Base-by-base conservation (phyloP, 2,888 invertebrate genomes). In the Patella caerulea region DNA sequence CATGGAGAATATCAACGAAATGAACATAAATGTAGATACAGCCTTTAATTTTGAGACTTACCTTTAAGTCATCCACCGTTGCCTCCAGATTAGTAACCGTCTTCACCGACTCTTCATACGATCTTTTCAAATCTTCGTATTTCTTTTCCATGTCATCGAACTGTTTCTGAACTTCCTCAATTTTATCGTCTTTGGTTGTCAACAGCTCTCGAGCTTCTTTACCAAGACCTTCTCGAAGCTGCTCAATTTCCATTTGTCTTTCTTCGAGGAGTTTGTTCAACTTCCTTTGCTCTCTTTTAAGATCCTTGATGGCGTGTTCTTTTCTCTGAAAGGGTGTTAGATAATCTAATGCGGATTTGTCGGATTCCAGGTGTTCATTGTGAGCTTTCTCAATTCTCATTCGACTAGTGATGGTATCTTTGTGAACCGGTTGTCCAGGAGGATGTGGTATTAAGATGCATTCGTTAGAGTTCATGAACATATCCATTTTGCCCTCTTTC, bases 281-380 rank as follows among this genome's bases (percentile, higher is more conserved):
- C 19, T 65, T 65, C 24, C 4, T 54, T 45, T 65, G 19, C 73
- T 87, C 84, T 9, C 79, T 77, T 76, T 82, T 86, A 34, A 87
- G 72, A 34, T 86, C 84, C 59, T 81, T 83, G 15, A 88, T 78
- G 19, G 84, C 71, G 19, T 83, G 83, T 19, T 87, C 88, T 73
- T 86, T 88, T 54, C 87, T 81, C 78, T 88, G 88, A 65, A 84
- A 84, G 4, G 88, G 88, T 4, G 88, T 88, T 76, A 85, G 74
- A 78, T 88, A 88, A 9, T 81, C 81, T 14, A 65, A 24, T 4
- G 65, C 12, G 3, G 65, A 65, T 15, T 65, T 65, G 19, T 65
- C 65, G 15, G 65, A 24, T 15, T 65, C 65, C 24, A 65, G 12
- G 65, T 65, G 65, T 65, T 65, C 65, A 65, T 65, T 65, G 15